phyloP scores from a whole-genome alignment of 2,113 vertebrate genomes.

The Cathartes aura region DNA sequence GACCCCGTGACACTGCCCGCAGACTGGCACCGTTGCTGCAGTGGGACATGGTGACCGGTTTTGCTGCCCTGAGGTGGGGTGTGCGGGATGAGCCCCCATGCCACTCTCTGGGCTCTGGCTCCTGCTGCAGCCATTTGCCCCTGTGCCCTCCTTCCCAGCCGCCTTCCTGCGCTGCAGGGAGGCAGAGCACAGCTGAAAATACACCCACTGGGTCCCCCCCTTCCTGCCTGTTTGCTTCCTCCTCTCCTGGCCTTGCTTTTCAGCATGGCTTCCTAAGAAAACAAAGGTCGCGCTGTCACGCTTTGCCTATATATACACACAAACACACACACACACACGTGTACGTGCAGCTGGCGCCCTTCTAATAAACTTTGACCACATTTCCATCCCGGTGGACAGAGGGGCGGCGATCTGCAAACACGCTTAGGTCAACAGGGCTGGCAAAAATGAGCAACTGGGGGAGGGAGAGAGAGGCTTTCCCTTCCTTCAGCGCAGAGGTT shows the following conservation, averaged over 20 bases:
- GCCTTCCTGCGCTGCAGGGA: background rate
- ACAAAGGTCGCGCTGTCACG: background rate
- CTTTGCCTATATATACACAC: background rate
- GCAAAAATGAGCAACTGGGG: background rate
- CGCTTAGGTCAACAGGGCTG: background rate
- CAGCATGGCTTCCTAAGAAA: background rate
- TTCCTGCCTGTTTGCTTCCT: slow-evolving; percentile 26
- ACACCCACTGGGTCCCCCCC: rapidly evolving
- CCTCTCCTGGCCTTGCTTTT: background rate
- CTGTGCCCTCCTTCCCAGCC: background rate
- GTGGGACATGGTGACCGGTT: rapidly evolving
- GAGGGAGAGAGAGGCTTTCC: background rate
- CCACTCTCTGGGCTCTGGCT: background rate
- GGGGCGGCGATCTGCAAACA: background rate
- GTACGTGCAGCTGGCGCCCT: background rate
- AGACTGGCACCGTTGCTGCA: background rate
- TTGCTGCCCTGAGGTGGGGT: rapidly evolving
- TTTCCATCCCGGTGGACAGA: background rate
- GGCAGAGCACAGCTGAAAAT: background rate
- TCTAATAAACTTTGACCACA: slow-evolving; percentile 48
- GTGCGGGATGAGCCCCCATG: background rate
- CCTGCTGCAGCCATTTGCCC: background rate
- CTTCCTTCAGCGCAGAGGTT: background rate
- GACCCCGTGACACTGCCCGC: rapidly evolving
- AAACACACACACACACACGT: no score